Conservation (phyloP, 1,140 invertebrate species). For the Dicyema japonicum region DNA sequence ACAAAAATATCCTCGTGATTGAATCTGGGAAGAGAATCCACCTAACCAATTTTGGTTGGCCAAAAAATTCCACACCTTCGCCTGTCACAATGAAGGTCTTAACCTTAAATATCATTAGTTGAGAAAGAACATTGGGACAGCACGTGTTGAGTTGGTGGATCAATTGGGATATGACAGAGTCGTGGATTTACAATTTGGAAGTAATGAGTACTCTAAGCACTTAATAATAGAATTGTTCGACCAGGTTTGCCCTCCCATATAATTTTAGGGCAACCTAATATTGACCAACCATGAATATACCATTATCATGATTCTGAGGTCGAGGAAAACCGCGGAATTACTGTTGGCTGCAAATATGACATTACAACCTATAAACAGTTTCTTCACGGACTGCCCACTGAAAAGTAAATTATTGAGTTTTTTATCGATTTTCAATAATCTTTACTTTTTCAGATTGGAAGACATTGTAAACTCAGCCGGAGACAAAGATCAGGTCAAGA, state of each 20-base stretch:
- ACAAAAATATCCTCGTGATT: conserved; percentile 34
- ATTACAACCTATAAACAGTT: too few relatives aligned
- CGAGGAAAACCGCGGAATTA: conserved; percentile 53
- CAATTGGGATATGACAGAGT: conserved; percentile 42
- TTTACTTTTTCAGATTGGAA: conserved; percentile 12
- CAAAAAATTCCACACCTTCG: conserved; percentile 68
- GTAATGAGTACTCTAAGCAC: conserved; percentile 64
- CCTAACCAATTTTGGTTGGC: conserved; percentile 78
- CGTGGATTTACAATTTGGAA: conserved; percentile 22
- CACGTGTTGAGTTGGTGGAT: conserved; percentile 44
- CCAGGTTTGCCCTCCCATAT: conserved; percentile 18
- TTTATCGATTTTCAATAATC: too few relatives aligned
- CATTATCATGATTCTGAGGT: conserved; percentile 64
- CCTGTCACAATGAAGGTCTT: conserved; percentile 78
- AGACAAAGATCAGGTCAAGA: conserved; percentile 41
- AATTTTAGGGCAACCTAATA: conserved; percentile 46
- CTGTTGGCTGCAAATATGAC: conserved; percentile 62
- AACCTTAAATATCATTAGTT: conserved; percentile 25
- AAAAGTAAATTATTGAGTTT: too few relatives aligned
- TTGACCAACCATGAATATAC: conserved; percentile 59
- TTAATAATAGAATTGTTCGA: conserved; percentile 82
- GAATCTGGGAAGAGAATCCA: conserved; percentile 78
- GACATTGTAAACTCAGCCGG: conserved; percentile 32
- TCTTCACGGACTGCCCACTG: too few relatives aligned
- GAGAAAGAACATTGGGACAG: conserved; percentile 79